These are phyloP conservation scores for Plestiodon gilberti DNA, from an alignment of 2,113 vertebrate species.

Conservation along the genomic window DNA sequence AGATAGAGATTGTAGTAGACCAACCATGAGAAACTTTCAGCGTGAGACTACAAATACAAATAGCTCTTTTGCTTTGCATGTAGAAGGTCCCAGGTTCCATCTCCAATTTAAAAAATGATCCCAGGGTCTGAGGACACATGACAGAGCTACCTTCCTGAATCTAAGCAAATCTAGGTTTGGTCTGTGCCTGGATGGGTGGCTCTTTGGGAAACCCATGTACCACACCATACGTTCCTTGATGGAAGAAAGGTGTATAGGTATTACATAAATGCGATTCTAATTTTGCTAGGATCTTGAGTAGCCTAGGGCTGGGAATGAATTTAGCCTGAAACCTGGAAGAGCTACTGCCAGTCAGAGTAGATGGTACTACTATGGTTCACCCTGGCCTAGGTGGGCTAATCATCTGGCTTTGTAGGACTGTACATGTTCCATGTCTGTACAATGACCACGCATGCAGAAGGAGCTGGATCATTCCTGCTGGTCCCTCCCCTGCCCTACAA, in stretches of 20 bases:
- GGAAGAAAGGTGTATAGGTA: too few relatives aligned
- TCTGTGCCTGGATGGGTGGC: too few relatives aligned
- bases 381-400: neutral
- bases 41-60: neutral
- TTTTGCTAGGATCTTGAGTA: neutral
- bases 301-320: neutral
- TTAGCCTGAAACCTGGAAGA: neutral
- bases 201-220: too few relatives aligned
- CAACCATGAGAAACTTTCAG: neutral
- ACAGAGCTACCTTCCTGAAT: too few relatives aligned
- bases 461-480: neutral
- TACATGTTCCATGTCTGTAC: too few relatives aligned
- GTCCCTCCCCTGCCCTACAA: neutral
- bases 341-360: neutral
- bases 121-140: too few relatives aligned
- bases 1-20: too few relatives aligned
- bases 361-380: neutral
- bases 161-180: too few relatives aligned
- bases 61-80: neutral
- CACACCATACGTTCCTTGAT: too few relatives aligned
- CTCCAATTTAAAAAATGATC: neutral
- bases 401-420: neutral
- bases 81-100: neutral
- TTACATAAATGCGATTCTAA: too few relatives aligned
- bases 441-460: neutral